These are phyloP conservation scores for Paragorgia papillata DNA, from an alignment of 92 coral and sea anemone genomes.

Conservation along the genomic window DNA sequence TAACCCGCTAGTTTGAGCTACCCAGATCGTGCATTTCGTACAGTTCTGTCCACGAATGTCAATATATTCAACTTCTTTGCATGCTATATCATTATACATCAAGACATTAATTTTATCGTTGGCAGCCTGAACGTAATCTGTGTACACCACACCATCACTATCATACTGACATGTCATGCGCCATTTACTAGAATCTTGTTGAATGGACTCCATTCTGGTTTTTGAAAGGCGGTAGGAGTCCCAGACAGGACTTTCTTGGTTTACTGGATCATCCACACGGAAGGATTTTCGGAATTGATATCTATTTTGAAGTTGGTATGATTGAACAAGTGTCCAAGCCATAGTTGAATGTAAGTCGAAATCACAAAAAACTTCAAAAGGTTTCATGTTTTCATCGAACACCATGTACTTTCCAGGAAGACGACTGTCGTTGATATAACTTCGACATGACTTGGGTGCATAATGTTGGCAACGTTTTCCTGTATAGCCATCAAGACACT, in stretches of 20 bases:
- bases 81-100: background rate
- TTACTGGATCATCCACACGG: background rate
- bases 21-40: background rate
- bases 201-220: constrained; percentile 7
- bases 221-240: background rate
- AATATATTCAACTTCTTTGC: background rate
- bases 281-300: background rate
- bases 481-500: background rate
- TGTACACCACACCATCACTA: background rate
- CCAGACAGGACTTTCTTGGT: constrained; percentile 2
- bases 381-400: background rate
- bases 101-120: background rate
- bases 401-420: background rate
- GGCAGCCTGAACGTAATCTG: background rate
- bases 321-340: constrained; percentile 12
- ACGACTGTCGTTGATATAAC: background rate
- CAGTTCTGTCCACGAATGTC: background rate
- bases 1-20: background rate
- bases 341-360: background rate
- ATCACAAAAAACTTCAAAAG: constrained; percentile 1
- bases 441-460: constrained; percentile 6
- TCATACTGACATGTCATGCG: constrained; percentile 9
- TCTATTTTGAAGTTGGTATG: background rate
- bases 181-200: background rate
- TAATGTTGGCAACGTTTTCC: constrained; percentile 5